Evolutionary conservation across 2,797 vertebrate genomes (phyloP).

Genomic region (Platalea minor): DNA sequence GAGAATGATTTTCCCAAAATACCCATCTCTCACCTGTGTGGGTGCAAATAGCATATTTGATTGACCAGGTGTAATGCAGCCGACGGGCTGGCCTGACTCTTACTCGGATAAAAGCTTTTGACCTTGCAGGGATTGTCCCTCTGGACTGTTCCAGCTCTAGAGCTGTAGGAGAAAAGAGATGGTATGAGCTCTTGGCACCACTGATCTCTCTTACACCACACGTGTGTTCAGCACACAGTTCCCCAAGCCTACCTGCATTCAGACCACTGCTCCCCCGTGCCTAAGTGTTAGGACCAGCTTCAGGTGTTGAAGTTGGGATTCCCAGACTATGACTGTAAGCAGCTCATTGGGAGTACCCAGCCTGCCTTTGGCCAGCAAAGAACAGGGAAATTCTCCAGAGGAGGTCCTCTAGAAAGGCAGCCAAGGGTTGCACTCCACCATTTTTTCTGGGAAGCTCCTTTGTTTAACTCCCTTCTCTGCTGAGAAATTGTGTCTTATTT

Average conservation of each 20-base stretch:
- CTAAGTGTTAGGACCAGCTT: neutral
- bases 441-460: neutral
- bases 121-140: slow-evolving; percentile 78
- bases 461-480: neutral
- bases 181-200: neutral
- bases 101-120: slow-evolving; percentile 73
- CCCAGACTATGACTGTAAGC: neutral
- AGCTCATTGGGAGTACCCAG: neutral
- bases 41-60: slow-evolving; percentile 80
- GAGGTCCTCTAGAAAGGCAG: neutral
- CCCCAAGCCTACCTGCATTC: neutral
- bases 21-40: slow-evolving; percentile 72
- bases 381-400: neutral
- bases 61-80: slow-evolving; percentile 82
- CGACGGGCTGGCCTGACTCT: slow-evolving; percentile 73
- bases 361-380: neutral
- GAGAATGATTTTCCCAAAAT: neutral
- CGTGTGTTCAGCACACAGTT: neutral
- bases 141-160: slow-evolving; percentile 79
- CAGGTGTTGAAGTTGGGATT: neutral
- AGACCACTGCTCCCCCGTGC: neutral
- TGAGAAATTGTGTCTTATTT: neutral
- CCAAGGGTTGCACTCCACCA: neutral
- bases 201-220: neutral
- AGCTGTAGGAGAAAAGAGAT: slow-evolving; percentile 66